Base-by-base conservation (phyloP, 53 echinoderm and acorn worm species). In the Zoroaster sp. region DNA sequence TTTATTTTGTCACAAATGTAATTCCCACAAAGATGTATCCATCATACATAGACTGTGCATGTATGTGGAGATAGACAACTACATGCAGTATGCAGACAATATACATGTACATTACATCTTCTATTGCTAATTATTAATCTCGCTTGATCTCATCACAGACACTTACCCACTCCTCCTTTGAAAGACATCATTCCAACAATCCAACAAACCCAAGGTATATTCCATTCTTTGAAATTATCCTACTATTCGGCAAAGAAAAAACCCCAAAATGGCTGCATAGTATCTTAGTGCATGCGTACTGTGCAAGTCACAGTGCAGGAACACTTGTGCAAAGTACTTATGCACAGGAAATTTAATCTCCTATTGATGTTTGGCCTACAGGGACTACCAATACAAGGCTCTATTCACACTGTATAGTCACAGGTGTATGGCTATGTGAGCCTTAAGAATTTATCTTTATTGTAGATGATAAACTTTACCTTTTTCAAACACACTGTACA, bases 321-420 rank as follows among this genome's bases (percentile, higher is more conserved):
- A 28, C 63, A 59, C 8, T 10, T 10, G 63, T 25, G 28, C 37
- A 31, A 35, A 70, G 34, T 70, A 35, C 37, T n/a, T n/a, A 70
- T 35, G 68, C 31, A 44, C 68, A 82, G 82, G 82, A 82, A 82
- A 82, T 82, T 68, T 20, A 82, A 82, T 82, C 67, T 82, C 82
- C 82, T 67, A 66, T 68, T 66, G 25, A 68, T 41, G 68, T 42
- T 82, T 35, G 68, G 82, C 68, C 67, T 23, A 30, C 7, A 67
- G 82, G 82, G 82, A 82, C 32, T 25, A 35, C 42, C 82, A 21
- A 37, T 23, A 44, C 66, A 79, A 55, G 21, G 34, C 32, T 40
- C 40, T 17, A 37, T 35, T 43, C 35, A 37, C 23, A 12, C 23
- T 43, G 38, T 8, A 39, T 63, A 28, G 63, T 59, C 63, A 59